A percentile compares a stretch with the other conserved stretches of the same genome.
These are phyloP conservation scores for Rana temporaria DNA, from an alignment of 2,113 vertebrate species.

Conservation along the genomic window DNA sequence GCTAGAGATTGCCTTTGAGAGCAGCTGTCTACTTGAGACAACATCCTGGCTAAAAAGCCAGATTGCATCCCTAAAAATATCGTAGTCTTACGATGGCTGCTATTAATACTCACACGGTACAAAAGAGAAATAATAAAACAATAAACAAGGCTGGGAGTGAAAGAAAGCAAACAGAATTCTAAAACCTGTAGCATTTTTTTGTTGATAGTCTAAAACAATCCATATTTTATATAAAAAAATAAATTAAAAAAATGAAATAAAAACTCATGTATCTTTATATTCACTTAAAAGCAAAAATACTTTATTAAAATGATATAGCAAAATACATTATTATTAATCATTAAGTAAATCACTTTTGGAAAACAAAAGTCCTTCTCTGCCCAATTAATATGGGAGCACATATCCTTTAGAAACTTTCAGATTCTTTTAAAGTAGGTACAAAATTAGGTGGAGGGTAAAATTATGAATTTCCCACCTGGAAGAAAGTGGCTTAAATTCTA, in stretches of 20 bases:
- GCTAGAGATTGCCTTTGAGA: slow-evolving; percentile 45
- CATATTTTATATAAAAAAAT: background rate
- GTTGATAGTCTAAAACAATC: background rate
- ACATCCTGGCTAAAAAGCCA: slow-evolving; percentile 49
- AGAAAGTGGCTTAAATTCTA: slow-evolving; percentile 94
- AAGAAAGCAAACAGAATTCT: background rate
- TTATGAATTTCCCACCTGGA: slow-evolving; percentile 91
- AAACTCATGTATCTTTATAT: too few relatives aligned
- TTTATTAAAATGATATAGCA: too few relatives aligned
- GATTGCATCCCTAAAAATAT: background rate
- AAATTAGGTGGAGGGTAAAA: slow-evolving; percentile 85
- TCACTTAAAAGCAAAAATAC: background rate
- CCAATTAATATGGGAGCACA: slow-evolving; percentile 58
- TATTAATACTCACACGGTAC: background rate
- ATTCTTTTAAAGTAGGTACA: slow-evolving; percentile 83
- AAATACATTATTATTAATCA: background rate
- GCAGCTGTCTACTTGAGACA: slow-evolving; percentile 64
- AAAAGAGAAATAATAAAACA: background rate
- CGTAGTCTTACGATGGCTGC: background rate
- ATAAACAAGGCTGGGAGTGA: background rate
- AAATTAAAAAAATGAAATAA: background rate
- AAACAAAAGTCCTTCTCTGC: background rate
- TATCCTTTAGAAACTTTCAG: slow-evolving; percentile 78
- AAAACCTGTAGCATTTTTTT: background rate
- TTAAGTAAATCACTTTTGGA: background rate